These are phyloP conservation scores for Drepana arcuata DNA, from an alignment of 1,140 invertebrate genomes.

Conservation along the genomic window DNA sequence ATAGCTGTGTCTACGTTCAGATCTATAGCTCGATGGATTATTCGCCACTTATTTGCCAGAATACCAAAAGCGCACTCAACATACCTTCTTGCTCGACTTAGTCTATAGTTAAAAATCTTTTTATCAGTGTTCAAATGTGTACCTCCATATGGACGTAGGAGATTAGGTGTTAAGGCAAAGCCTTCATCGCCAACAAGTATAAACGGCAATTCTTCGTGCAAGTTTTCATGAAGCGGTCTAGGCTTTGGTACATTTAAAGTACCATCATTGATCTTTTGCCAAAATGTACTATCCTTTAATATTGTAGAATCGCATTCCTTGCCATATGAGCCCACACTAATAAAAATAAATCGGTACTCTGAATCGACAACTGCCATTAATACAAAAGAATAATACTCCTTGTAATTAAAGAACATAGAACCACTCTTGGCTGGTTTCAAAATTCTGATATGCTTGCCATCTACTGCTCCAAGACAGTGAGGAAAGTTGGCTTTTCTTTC, in stretches of 20 bases:
- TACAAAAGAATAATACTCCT: background rate
- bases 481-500: background rate
- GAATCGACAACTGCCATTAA: background rate
- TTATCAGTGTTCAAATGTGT: conserved; percentile 22
- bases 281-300: conserved; percentile 15
- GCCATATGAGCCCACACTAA: conserved; percentile 41
- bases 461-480: conserved; percentile 13
- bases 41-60: conserved; percentile 41
- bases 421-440: conserved; percentile 8
- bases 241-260: conserved; percentile 14
- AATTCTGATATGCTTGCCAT: conserved; percentile 16
- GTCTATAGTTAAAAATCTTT: conserved; percentile 44
- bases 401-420: conserved; percentile 14
- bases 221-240: conserved; percentile 17
- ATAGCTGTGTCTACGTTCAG: conserved; percentile 20
- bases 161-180: background rate
- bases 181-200: conserved; percentile 8
- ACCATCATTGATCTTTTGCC: conserved; percentile 17
- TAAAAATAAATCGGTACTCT: background rate
- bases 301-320: background rate
- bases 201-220: conserved; percentile 19
- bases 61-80: conserved; percentile 60
- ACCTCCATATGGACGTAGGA: conserved; percentile 10
- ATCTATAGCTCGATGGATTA: conserved; percentile 31
- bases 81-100: conserved; percentile 37